Evolutionary conservation across 2,113 vertebrate genomes (phyloP), one percentile per base, ranked within the genome.

Genomic region (Brienomyrus longianalis): DNA sequence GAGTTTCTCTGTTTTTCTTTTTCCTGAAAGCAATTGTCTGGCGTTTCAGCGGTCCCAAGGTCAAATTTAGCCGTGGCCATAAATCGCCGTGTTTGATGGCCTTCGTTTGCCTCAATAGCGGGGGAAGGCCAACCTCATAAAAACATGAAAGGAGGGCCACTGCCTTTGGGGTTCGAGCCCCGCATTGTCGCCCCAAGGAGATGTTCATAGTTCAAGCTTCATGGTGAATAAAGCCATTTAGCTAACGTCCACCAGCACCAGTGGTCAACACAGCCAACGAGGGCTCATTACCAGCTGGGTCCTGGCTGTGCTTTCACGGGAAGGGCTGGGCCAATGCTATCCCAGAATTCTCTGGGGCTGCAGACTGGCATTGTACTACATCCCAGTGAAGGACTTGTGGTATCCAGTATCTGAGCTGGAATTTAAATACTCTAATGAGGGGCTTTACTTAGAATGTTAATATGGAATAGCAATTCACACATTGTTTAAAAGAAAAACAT

Each of bases 81-180:
- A 96, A 96, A 96, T 96, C 94, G 92, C 93, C 92, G 94, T 94
- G 95, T 95, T 96, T 96, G 95, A 96, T 95, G 93, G 95, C 92
- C 94, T 94, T 94, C 92, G 91, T 96, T 96, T 95, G 93, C 93
- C 93, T 96, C 94, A 94, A 95, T 95, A 96, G 95, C 93, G 93
- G 93, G 92, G 94, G 94, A 96, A 96, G 95, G 95, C 94, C 95
- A 94, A 92, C 91, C 92, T 93, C 95, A 94, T 96, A 96, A 96
- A 96, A 95, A 93, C 91, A 90, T 95, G 95, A 96, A 96, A 95
- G 93, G 93, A 87, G 85, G 90, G 92, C 91, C 88, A 89, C 89
- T 8, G 93, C 93, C 93, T 93, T 92, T 92, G 92, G 92, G 93
- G 92, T 91, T 88, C 92, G 90, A 92, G 94, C 90, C 92, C 93